These are phyloP conservation scores for Diadophis punctatus DNA, from an alignment of 2,113 vertebrate genomes.

Conservation along the genomic window DNA sequence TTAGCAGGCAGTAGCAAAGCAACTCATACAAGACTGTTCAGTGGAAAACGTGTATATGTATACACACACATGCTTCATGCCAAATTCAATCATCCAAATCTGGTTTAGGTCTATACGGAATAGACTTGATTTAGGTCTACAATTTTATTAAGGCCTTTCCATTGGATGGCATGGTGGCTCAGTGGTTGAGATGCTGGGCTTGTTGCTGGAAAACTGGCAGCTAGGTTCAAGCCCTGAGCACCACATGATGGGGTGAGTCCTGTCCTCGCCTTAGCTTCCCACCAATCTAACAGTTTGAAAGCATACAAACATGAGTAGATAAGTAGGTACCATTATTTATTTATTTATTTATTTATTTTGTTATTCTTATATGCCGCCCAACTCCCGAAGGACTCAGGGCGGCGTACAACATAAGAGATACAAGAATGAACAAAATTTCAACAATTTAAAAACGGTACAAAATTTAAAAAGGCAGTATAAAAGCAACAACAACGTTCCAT, in stretches of 20 bases:
- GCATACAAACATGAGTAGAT: not conserved
- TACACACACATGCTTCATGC: not conserved
- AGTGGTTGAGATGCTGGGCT: no score
- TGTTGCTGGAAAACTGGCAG: no score
- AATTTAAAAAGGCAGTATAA: no score
- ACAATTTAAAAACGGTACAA: no score
- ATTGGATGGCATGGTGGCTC: not conserved
- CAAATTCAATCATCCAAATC: conserved; percentile 21
- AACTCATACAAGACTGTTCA: conserved; percentile 49
- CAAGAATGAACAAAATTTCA: no score
- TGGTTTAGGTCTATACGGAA: not conserved
- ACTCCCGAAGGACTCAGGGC: no score
- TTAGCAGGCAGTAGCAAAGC: conserved; percentile 39
- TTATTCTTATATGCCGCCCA: no score
- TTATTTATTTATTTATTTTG: no score
- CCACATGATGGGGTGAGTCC: not conserved
- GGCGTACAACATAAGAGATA: no score
- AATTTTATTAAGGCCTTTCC: conserved; percentile 39
- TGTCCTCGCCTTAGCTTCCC: not conserved
- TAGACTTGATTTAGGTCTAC: not conserved
- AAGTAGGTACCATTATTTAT: not conserved
- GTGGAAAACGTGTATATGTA: conserved; percentile 47
- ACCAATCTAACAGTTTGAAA: not conserved
- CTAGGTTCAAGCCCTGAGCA: no score
- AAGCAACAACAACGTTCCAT: no score